These are phyloP conservation scores for Drosophila ananassae DNA, from an alignment of 1,140 invertebrate genomes.

Conservation along the genomic window DNA sequence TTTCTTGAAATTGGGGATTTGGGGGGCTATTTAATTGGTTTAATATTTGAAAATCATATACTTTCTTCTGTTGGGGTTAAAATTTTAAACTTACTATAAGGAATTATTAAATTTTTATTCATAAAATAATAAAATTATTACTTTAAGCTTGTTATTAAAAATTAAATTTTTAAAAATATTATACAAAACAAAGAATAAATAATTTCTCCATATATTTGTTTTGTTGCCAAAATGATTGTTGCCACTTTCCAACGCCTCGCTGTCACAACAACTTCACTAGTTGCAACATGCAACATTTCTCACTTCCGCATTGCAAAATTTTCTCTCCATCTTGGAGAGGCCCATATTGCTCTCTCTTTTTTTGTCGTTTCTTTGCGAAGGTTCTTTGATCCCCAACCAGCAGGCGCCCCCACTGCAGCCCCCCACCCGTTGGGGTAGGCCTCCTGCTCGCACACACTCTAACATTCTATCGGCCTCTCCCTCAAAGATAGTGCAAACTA, in stretches of 20 bases:
- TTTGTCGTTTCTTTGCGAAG: slow-evolving; percentile 31
- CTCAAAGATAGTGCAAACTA: slow-evolving; percentile 50
- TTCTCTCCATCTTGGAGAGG: slow-evolving; percentile 24
- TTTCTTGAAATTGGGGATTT: slow-evolving; percentile 5
- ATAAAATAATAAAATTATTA: too few relatives aligned
- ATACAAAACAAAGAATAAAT: too few relatives aligned
- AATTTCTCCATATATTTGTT: slow-evolving; percentile 3
- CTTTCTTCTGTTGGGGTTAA: too few relatives aligned
- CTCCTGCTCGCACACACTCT: slow-evolving; percentile 4
- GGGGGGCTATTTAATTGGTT: neutral
- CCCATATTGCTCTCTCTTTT: neutral
- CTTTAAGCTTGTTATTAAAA: too few relatives aligned
- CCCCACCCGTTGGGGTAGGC: slow-evolving; percentile 4
- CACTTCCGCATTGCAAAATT: slow-evolving; percentile 72
- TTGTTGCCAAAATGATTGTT: slow-evolving; percentile 26
- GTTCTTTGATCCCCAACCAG: slow-evolving; percentile 63
- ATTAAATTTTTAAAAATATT: too few relatives aligned
- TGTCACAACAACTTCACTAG: slow-evolving; percentile 20
- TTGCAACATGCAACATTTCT: slow-evolving; percentile 52
- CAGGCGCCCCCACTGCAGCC: slow-evolving; percentile 39
- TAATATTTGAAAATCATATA: too few relatives aligned
- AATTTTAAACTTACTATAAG: too few relatives aligned
- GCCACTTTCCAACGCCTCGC: slow-evolving; percentile 57
- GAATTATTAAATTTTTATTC: too few relatives aligned
- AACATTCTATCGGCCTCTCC: slow-evolving; percentile 54